Base-by-base conservation (phyloP, 2,888 invertebrate genomes). In the Conchocele bisecta region DNA sequence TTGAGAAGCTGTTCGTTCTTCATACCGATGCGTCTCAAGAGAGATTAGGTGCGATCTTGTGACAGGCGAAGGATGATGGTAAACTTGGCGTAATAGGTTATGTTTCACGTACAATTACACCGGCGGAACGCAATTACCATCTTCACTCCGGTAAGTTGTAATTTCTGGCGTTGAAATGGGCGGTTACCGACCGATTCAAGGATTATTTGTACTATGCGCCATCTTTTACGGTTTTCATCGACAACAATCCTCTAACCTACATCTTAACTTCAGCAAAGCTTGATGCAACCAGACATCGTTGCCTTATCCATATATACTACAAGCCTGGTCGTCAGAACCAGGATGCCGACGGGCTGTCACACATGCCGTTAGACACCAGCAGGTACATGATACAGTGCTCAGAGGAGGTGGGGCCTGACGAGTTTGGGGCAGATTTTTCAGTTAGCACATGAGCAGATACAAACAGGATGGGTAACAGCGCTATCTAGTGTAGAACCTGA, bases 71-170 rank as follows among this genome's bases (percentile, higher is more conserved):
- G 22, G n/a, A 3, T 17, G 29, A 57, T 39, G 42, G 57, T 4
- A 39, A 26, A 17, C n/a, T 57, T n/a, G 42, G 28, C 6, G 57
- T 54, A 35, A 35, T 54, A 35, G 54, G 29, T 4, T 54, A 35
- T 35, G 37, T 35, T 35, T 54, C 22, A 13, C 54, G 54, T 7
- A 54, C 54, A 20, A 24, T 46, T n/a, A 57, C 53, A 1, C 64
- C 58, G 3, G 28, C 46, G 15, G 60, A 71, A 33, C 33, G 20
- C 13, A 71, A 71, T 31, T 64, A 64, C 3, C 44, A 67, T 33
- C 33, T 51, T 3, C 51, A 59, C 31, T 59, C 59, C 13, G 37
- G 67, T 5, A 67, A 59, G 29, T 44, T 67, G 26, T 58, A 58
- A 24, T 44, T 39, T 20, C 22, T 41, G 29, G 56, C 61, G 22